Base-by-base conservation (phyloP, 2,113 vertebrate genomes). In the Coregonus clupeaformis region DNA sequence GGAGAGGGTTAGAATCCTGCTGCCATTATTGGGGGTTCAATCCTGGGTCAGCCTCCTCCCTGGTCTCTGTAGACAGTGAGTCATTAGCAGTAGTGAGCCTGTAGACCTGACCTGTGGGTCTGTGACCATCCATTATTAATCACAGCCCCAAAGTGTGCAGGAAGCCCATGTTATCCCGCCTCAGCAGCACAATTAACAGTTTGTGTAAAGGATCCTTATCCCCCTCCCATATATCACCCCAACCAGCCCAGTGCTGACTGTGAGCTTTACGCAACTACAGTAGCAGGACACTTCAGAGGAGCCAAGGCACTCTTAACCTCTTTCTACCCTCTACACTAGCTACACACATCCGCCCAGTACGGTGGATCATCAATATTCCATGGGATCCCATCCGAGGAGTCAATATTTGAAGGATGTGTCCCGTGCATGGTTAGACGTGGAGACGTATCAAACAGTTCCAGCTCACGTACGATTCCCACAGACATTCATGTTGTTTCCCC, bases 341-440 rank as follows among this genome's bases (percentile, higher is more conserved):
- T 25, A 62, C 59, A 25, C 24, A 6, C 59, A 62, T 25, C 20
- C 32, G 1, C 65, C 4, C 13, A 29, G 29, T 30, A 7, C 9
- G 36, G 36, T 27, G n/a, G 30, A 27, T 18, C 45, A 20, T 70
- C 68, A 57, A 55, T 70, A 55, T 27, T 70, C 13, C 25, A 55
- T 55, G 13, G 29, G 67, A n/a, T 24, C 13, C 36, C 67, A 47
- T 70, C 24, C 49, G 13, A 70, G 49, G 24, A 55, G 24, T 70
- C 66, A 45, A 68, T 68, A 68, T 68, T 68, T 55, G 30, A 57
- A 18, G 36, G 47, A 70, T 55, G 36, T 42, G 36, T 9, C 7
- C 36, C 36, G 7, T 42, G 32, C 6, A 6, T 42, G 47, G n/a
- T 12, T 25, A 5, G 45, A 18, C 42, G 2, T 69, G 20, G 45